phyloP scores from a whole-genome alignment of 2,888 invertebrate species.

The Ptychoptera albimana region DNA sequence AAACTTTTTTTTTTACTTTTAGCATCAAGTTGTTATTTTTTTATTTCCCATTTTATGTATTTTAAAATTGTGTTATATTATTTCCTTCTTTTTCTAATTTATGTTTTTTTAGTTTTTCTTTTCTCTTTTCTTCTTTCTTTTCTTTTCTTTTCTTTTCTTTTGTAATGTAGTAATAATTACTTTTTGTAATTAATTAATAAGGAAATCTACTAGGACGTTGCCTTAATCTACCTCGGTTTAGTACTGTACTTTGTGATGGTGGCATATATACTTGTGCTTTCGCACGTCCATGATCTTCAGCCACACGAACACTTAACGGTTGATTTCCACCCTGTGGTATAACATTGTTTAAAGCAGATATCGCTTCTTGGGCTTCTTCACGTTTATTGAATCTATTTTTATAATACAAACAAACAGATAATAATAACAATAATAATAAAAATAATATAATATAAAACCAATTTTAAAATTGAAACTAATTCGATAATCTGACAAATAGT shows the following conservation, averaged over 20 bases:
- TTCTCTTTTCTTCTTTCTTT: background rate
- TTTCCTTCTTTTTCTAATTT: background rate
- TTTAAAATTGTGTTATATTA: no score
- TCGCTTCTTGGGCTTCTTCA: conserved; percentile 81
- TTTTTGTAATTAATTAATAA: conserved; percentile 17
- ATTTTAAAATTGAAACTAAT: conserved; percentile 3
- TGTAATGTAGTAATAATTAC: background rate
- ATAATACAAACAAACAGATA: conserved; percentile 1
- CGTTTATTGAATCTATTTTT: conserved; percentile 59
- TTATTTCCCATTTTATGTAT: background rate
- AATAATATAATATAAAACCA: background rate
- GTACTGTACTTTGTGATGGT: conserved; percentile 17
- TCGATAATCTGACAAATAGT: background rate
- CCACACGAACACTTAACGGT: conserved; percentile 55
- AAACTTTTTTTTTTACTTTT: no score
- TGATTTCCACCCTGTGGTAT: conserved; percentile 72
- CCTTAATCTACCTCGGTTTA: conserved; percentile 34
- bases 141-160: background rate
- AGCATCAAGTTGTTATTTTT: no score
- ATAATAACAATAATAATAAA: conserved; percentile 9
- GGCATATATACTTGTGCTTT: conserved; percentile 28
- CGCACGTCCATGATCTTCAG: conserved; percentile 31
- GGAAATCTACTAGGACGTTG: conserved; percentile 22
- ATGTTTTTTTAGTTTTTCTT: background rate
- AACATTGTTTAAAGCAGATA: conserved; percentile 67